A percentile compares a stretch with the other conserved stretches of the same genome.
phyloP scores from a whole-genome alignment of 2,888 invertebrate genomes.

The Nipponacmea schrenckii region DNA sequence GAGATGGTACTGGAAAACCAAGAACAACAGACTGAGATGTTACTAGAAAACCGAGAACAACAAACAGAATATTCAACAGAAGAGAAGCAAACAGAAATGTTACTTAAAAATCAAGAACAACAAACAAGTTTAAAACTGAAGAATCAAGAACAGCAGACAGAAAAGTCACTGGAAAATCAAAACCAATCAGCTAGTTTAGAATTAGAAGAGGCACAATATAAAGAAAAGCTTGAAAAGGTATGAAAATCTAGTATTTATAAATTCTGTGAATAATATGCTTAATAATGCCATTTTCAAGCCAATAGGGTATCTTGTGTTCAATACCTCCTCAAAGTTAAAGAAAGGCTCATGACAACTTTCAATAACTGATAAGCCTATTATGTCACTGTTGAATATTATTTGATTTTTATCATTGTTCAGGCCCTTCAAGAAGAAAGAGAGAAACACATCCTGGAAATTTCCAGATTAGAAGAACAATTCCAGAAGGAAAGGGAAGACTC shows the following conservation, averaged over 20 bases:
- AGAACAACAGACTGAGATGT: conserved; percentile 16
- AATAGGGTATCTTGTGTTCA: no score
- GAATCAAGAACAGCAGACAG: conserved; percentile 19
- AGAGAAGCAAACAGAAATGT: conserved; percentile 14
- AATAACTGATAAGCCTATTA: no score
- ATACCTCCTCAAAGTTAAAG: not conserved
- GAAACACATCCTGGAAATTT: conserved; percentile 82
- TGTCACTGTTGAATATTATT: no score
- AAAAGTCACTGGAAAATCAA: not conserved
- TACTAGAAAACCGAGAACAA: not conserved
- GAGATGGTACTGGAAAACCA: not conserved
- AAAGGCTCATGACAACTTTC: conserved; percentile 16
- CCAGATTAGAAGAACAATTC: conserved; percentile 72
- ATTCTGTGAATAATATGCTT: not conserved
- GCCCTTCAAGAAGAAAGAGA: conserved; percentile 67
- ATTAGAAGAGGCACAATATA: not conserved
- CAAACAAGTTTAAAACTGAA: not conserved
- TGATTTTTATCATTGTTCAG: conserved; percentile 23
- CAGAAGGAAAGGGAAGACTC: conserved; percentile 52
- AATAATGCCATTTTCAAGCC: conserved; percentile 11
- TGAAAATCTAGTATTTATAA: not conserved
- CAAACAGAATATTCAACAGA: not conserved
- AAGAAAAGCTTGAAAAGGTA: conserved; percentile 15
- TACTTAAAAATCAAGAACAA: conserved; percentile 4
- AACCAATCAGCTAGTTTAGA: not conserved